A percentile compares a stretch with the other conserved stretches of the same genome.
These are phyloP conservation scores for Mustela erminea DNA, from an alignment of 2,797 vertebrate genomes.

Conservation along the genomic window DNA sequence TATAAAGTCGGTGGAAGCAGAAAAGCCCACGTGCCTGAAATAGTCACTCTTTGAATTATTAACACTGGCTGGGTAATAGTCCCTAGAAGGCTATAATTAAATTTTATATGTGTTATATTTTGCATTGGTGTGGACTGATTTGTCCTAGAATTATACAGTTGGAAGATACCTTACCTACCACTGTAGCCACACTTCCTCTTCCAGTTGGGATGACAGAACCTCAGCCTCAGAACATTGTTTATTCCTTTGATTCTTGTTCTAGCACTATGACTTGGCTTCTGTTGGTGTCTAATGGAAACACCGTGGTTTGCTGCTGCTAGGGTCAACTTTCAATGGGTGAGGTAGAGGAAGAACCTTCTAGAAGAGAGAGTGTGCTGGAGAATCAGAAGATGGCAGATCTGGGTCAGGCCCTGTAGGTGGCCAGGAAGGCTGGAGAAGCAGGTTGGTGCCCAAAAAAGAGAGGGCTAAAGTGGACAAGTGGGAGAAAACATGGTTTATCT, in stretches of 20 bases:
- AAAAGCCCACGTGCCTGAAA: background rate
- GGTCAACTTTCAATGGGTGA: background rate
- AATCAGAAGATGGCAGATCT: too few species aligned
- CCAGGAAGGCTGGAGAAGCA: background rate
- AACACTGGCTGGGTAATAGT: background rate
- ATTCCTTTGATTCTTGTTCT: background rate
- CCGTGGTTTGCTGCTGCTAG: rapidly evolving
- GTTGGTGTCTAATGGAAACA: background rate
- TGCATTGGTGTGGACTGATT: background rate
- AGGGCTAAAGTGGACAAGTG: background rate
- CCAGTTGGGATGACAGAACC: background rate
- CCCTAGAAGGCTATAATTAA: background rate
- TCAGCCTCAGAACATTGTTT: background rate
- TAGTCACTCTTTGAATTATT: background rate
- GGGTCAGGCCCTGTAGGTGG: too few species aligned
- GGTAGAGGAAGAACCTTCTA: background rate
- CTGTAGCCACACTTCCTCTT: background rate
- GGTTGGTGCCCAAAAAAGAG: background rate
- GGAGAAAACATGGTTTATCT: too few species aligned
- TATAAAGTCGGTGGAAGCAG: conserved; percentile 3
- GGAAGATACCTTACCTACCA: background rate
- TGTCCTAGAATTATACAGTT: background rate
- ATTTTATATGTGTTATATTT: background rate
- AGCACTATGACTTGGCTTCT: background rate
- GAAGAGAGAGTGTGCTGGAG: background rate